These are phyloP conservation scores for Jordanella pulchra DNA, from an alignment of 2,797 vertebrate species.

Conservation along the genomic window DNA sequence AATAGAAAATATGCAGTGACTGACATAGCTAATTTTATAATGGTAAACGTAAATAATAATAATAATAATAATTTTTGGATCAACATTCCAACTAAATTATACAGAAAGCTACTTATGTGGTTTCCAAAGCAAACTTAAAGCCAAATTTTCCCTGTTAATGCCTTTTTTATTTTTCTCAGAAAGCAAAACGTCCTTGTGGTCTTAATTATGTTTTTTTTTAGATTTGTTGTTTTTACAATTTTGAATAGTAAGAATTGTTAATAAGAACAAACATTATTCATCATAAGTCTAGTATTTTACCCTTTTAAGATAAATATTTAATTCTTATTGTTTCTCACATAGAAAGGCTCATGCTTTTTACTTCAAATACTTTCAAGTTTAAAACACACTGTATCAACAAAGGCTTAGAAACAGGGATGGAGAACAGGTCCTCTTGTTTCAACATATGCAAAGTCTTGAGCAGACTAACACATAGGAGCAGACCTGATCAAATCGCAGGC, in stretches of 20 bases:
- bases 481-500: neutral
- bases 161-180: no score
- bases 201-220: no score
- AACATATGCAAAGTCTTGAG: conserved; percentile 1
- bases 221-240: no score
- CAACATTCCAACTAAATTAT: no score
- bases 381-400: conserved; percentile 41
- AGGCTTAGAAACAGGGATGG: conserved; percentile 7
- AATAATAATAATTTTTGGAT: neutral
- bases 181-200: no score
- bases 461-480: neutral
- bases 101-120: no score
- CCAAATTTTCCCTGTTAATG: no score
- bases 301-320: neutral
- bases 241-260: no score
- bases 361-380: neutral
- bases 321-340: neutral
- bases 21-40: neutral
- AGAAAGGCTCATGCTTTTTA: neutral
- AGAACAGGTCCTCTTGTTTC: neutral
- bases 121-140: no score
- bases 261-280: neutral
- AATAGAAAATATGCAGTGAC: neutral
- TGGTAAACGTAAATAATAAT: neutral
- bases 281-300: neutral